A percentile compares a stretch with the other conserved stretches of the same genome.
Conservation (phyloP, 1,140 invertebrate genomes). For the Periplaneta americana region DNA sequence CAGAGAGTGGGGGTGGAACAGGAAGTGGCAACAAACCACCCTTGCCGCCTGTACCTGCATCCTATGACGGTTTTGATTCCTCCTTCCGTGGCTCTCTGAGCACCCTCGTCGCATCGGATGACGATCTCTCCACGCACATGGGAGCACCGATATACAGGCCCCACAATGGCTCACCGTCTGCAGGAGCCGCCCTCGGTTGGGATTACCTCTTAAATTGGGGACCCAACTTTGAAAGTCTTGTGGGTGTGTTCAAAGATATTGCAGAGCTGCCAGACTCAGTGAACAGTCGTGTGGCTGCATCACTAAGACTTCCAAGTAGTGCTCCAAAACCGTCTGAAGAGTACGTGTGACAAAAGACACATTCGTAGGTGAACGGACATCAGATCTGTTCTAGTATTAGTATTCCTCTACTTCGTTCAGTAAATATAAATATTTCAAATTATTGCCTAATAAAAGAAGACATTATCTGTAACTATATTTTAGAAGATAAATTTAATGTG, state of each 20-base stretch:
- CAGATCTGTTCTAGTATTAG: background rate
- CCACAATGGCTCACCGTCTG: conserved; percentile 67
- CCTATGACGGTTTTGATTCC: conserved; percentile 88
- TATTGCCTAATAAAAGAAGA: too few relatives aligned
- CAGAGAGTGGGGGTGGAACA: conserved; percentile 44
- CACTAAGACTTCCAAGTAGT: conserved; percentile 56
- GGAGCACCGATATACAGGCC: conserved; percentile 62
- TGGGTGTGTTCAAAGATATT: conserved; percentile 94
- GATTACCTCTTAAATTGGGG: conserved; percentile 94
- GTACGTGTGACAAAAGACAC: conserved; percentile 51
- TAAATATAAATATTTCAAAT: too few relatives aligned
- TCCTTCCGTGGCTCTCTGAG: conserved; percentile 90
- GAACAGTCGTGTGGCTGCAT: conserved; percentile 47
- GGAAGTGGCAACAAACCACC: conserved; percentile 53
- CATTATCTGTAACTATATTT: too few relatives aligned
- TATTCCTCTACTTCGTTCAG: too few relatives aligned
- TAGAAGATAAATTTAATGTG: too few relatives aligned
- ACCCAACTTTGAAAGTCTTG: conserved; percentile 90
- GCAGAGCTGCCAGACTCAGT: conserved; percentile 83
- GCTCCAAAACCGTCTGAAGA: conserved; percentile 73
- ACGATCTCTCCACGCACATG: conserved; percentile 73
- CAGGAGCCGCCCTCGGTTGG: conserved; percentile 71
- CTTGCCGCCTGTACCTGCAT: conserved; percentile 51
- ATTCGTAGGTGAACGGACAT: background rate
- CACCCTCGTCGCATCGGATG: conserved; percentile 86